These are phyloP conservation scores for Papilio polyxenes DNA, from an alignment of 1,140 invertebrate genomes.

Conservation along the genomic window DNA sequence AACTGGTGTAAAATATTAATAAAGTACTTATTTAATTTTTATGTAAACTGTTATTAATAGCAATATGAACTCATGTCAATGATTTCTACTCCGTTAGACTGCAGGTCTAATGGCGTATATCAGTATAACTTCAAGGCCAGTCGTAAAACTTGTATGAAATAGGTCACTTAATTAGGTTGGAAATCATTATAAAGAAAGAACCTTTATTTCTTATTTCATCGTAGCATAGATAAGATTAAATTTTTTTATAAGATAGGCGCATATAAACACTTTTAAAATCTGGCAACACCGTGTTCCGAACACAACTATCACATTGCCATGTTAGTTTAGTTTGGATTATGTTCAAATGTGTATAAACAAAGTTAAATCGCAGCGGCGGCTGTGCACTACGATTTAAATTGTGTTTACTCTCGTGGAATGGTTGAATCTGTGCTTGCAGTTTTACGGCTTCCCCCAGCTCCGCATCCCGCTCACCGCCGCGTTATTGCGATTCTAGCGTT, in stretches of 20 bases:
- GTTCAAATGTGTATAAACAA: slow-evolving; percentile 19
- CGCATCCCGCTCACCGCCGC: background rate
- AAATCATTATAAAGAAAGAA: background rate
- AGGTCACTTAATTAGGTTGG: background rate
- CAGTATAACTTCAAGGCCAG: background rate
- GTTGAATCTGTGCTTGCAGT: slow-evolving; percentile 3
- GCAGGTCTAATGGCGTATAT: background rate
- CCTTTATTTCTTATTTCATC: background rate
- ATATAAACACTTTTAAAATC: background rate
- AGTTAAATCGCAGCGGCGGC: background rate
- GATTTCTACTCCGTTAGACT: background rate
- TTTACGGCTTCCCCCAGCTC: background rate
- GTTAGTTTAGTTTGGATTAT: background rate
- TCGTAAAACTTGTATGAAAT: background rate
- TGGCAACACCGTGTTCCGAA: background rate
- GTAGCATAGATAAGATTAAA: background rate
- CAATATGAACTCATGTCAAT: background rate
- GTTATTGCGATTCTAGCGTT: background rate
- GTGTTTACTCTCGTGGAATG: slow-evolving; percentile 13
- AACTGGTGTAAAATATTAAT: too few species aligned
- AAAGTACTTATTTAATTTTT: too few species aligned
- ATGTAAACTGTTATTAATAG: background rate
- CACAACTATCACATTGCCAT: background rate
- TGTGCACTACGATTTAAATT: slow-evolving; percentile 12
- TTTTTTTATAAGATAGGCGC: too few species aligned